Evolutionary conservation across 1,140 invertebrate genomes (phyloP), one percentile per base, ranked within the genome.

Genomic region (Cotesia vestalis): DNA sequence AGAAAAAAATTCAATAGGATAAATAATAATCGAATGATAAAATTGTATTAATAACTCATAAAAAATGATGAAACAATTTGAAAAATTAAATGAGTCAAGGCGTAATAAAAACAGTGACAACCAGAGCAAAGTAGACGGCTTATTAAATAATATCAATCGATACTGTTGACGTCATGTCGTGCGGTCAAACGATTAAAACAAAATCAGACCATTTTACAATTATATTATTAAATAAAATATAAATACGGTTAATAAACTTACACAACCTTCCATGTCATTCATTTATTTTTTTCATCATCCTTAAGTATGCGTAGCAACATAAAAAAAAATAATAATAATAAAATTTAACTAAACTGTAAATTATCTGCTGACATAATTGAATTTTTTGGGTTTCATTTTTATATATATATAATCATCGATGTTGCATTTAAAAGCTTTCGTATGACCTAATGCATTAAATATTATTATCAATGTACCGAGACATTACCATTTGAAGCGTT

Each of bases 111-210:
- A 6, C n/a, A 4, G 3, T 57, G 53, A 4, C 53, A 17, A 14
- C 9, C n/a, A 57, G n/a, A 57, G 53, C n/a, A 20, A 57, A 57
- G 53, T 57, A 57, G 3, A 46, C 40, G 8, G 40, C 4, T 57
- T 57, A 57, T 57, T 57, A 17, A 57, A 57, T 57, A 57, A 57
- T 57, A 57, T 20, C 5, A 57, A 57, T 57, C 53, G 53, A 57
- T 57, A 57, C 3, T n/a, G 20, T n/a, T n/a, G 53, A 57, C 53
- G 53, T 57, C 53, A 57, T n/a, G n/a, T 57, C n/a, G 53, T 4
- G 53, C 53, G 53, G 20, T 57, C 6, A 57, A 46, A 46, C 11
- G 40, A 46, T 46, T 46, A 46, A 46, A 8, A 57, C 4, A 17
- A 57, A 57, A 57, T 57, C 53, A 57, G 53, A 57, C 3, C 53